A percentile compares a stretch with the other conserved stretches of the same genome.
Conservation (phyloP, 2,797 vertebrate genomes). For the Sparidentex hasta region DNA sequence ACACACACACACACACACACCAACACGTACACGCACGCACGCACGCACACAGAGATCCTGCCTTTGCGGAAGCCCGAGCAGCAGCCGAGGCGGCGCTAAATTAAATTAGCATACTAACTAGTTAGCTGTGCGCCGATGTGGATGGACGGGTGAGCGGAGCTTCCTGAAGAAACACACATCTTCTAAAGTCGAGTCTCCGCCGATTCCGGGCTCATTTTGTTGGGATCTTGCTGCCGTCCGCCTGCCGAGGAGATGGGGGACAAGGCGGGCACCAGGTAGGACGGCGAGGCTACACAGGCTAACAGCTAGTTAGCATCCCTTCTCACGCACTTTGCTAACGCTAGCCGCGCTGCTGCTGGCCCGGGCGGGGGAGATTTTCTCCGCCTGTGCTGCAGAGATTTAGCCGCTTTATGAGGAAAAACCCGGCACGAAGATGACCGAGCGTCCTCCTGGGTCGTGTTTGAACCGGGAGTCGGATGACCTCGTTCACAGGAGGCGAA, state of each 20-base stretch:
- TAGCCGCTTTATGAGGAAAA: neutral
- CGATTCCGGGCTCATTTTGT: conserved; percentile 60
- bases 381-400: neutral
- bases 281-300: conserved; percentile 36
- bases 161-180: neutral
- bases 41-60: conserved; percentile 12
- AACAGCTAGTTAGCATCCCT: conserved; percentile 64
- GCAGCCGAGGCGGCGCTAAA: conserved; percentile 71
- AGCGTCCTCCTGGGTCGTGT: neutral
- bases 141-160: conserved; percentile 64
- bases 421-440: rapidly evolving
- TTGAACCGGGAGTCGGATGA: neutral
- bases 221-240: conserved; percentile 59
- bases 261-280: conserved; percentile 89
- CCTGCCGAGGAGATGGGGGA: conserved; percentile 88
- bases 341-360: conserved; percentile 44
- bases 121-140: conserved; percentile 53
- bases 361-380: conserved; percentile 13
- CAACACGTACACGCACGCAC: neutral
- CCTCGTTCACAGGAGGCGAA: conserved; percentile 39
- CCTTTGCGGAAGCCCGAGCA: conserved; percentile 77
- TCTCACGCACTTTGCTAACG: conserved; percentile 69
- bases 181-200: neutral
- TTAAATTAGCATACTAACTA: conserved; percentile 66
- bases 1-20: neutral